Conservation (phyloP, 2,888 invertebrate species). For the Pyrrhia umbra region DNA sequence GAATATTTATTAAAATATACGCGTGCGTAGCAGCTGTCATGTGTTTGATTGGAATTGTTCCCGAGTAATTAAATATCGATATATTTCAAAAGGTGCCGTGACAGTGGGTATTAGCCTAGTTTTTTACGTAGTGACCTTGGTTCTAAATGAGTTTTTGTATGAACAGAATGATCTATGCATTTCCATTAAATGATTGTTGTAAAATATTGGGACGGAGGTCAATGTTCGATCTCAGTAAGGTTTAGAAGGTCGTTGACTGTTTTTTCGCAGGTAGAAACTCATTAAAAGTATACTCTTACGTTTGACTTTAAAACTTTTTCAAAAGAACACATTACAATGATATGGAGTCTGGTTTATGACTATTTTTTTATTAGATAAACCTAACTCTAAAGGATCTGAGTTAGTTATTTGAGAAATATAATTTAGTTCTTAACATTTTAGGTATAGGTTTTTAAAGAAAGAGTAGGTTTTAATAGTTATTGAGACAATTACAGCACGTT, state of each 20-base stretch:
- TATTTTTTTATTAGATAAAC: not conserved
- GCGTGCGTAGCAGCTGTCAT: conserved; percentile 9
- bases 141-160: conserved; percentile 13
- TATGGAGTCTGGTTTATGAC: not conserved
- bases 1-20: conserved; percentile 76
- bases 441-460: too few species aligned
- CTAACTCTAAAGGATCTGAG: not conserved
- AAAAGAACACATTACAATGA: not conserved
- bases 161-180: not conserved
- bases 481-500: too few species aligned
- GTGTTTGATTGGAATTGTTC: conserved; percentile 30
- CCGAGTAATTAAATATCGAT: conserved; percentile 32
- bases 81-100: conserved; percentile 8
- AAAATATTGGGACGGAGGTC: not conserved
- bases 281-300: not conserved
- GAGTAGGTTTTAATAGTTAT: too few species aligned
- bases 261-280: not conserved
- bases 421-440: too few species aligned
- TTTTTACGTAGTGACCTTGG: conserved; percentile 25
- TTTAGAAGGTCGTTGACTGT: not conserved
- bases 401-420: not conserved
- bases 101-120: conserved; percentile 32
- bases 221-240: not conserved
- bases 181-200: conserved; percentile 1
- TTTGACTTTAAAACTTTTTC: not conserved